A percentile compares a stretch with the other conserved stretches of the same genome.
phyloP scores from a whole-genome alignment of 2,888 invertebrate species.

The Stenurella melanura region DNA sequence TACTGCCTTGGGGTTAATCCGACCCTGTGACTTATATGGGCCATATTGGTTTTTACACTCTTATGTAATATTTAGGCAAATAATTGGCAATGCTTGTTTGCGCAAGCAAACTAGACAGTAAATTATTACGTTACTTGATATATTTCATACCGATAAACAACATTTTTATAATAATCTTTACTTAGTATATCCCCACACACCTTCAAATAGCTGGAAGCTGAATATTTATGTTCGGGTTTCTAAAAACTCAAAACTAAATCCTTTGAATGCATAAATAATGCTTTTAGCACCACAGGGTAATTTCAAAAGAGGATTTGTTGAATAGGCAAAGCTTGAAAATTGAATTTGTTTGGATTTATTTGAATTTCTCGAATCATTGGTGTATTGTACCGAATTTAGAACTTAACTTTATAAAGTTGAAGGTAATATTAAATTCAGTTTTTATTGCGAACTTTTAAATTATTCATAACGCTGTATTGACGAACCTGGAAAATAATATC shows the following conservation, averaged over 20 bases:
- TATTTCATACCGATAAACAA: too few relatives aligned
- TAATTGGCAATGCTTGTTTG: too few relatives aligned
- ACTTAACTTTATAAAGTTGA: background rate
- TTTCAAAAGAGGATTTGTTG: slow-evolving; percentile 39
- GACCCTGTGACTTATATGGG: too few relatives aligned
- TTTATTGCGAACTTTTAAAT: background rate
- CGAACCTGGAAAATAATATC: too few relatives aligned
- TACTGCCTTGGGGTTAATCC: too few relatives aligned
- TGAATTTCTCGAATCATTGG: slow-evolving; percentile 4
- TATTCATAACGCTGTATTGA: background rate
- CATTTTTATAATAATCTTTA: background rate
- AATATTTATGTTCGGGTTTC: slow-evolving; percentile 54
- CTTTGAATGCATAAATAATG: slow-evolving; percentile 56
- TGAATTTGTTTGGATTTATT: slow-evolving; percentile 27
- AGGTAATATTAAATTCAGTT: background rate
- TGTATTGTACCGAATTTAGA: slow-evolving; percentile 10
- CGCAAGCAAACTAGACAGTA: too few relatives aligned
- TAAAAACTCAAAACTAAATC: slow-evolving; percentile 50
- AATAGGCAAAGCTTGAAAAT: slow-evolving; percentile 16
- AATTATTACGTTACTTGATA: too few relatives aligned
- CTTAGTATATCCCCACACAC: background rate
- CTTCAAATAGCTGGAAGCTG: slow-evolving; percentile 32
- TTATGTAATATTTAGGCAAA: too few relatives aligned
- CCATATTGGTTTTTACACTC: too few relatives aligned
- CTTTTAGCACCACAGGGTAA: slow-evolving; percentile 50